These are phyloP conservation scores for Sebastolobus alascanus DNA, from an alignment of 2,797 vertebrate species.

Conservation along the genomic window DNA sequence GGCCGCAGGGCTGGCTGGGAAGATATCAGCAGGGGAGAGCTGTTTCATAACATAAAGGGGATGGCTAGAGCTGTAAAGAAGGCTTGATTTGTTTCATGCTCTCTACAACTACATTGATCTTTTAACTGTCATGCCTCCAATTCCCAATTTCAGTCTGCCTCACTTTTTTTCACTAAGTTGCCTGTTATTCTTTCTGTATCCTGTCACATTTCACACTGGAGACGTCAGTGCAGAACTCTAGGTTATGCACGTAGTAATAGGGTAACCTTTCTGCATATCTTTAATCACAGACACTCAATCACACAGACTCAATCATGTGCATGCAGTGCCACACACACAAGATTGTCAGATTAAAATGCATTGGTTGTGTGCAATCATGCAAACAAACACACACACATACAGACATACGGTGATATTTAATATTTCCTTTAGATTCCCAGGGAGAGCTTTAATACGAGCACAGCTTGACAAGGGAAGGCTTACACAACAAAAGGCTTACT, in stretches of 20 bases:
- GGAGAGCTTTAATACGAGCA: slow-evolving; percentile 1
- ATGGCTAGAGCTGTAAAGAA: slow-evolving; percentile 15
- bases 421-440: slow-evolving; percentile 2
- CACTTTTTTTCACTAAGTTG: not conserved
- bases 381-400: not conserved
- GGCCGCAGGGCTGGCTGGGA: slow-evolving; percentile 15
- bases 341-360: slow-evolving; percentile 6
- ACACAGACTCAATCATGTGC: not conserved
- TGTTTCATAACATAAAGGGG: slow-evolving; percentile 16
- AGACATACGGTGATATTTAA: not conserved
- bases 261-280: not conserved
- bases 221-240: not conserved
- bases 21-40: slow-evolving; percentile 3
- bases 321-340: not conserved
- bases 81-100: slow-evolving; percentile 3
- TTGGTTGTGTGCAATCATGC: not conserved
- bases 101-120: slow-evolving; percentile 23
- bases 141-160: not conserved
- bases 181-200: not conserved
- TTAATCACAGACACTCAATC: not conserved
- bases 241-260: not conserved
- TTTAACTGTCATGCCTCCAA: slow-evolving; percentile 7
- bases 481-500: not conserved
- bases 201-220: slow-evolving; percentile 11
- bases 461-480: not conserved